These are phyloP conservation scores for Eptatretus atami DNA, from an alignment of 2,797 vertebrate genomes.

Conservation along the genomic window DNA sequence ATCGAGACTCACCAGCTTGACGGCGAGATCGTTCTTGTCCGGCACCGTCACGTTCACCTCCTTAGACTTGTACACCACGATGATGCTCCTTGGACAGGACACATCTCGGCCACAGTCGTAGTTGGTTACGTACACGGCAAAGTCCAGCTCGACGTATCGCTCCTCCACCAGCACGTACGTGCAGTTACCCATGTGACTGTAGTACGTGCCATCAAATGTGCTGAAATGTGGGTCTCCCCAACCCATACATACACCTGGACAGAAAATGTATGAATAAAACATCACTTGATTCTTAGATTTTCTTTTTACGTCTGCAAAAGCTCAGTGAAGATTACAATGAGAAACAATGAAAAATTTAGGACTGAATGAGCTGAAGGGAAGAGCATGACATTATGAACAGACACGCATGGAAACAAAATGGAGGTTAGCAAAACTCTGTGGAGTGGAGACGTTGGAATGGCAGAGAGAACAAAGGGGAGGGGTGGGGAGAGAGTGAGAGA, in stretches of 20 bases:
- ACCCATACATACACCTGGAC: constrained; percentile 43
- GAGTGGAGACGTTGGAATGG: no score
- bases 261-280: neutral
- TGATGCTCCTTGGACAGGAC: constrained; percentile 26
- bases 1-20: neutral
- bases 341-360: no score
- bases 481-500: no score
- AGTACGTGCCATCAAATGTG: constrained; percentile 60
- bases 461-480: no score
- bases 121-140: constrained; percentile 63
- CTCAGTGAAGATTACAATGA: no score
- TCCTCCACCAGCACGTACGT: constrained; percentile 60
- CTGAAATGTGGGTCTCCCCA: constrained; percentile 73
- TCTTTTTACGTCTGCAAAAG: no score
- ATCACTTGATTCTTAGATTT: no score
- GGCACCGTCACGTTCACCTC: constrained; percentile 1
- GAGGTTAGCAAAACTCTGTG: no score
- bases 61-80: constrained; percentile 21
- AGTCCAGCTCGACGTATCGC: constrained; percentile 16
- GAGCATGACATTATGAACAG: no score
- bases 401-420: no score
- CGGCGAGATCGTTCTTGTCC: neutral
- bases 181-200: constrained; percentile 73
- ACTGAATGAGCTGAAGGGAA: no score
- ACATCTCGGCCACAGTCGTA: constrained; percentile 27